Evolutionary conservation across 2,797 vertebrate genomes (phyloP), one percentile per base, ranked within the genome.

Genomic region (Psittacula echo): DNA sequence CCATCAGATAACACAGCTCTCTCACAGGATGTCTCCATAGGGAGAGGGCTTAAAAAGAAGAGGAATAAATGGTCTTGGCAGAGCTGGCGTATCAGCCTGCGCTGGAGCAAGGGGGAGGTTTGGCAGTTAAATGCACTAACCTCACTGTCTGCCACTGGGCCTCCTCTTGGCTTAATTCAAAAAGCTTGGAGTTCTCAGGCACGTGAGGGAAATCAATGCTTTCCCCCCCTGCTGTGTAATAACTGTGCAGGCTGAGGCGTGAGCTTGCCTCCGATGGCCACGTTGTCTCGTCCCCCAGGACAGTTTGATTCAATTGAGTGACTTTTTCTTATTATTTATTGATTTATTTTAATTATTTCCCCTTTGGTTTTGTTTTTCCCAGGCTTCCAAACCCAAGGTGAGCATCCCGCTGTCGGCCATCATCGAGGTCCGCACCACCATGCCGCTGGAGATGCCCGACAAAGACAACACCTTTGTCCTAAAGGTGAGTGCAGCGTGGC

Each of bases 361-460:
- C 75, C 37, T 30, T 24, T 41, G 67, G 17, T 47, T 4, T 24
- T 27, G 41, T 24, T 82, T n/a, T 85, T 53, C 74, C 48, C 94
- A 99, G 99, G 99, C 99, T 32, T 99, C 99, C 81, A 99, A 99
- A 96, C 98, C 99, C 72, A 99, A 99, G 97, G 99, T 99, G 92
- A 99, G 98, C 97, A 98, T 99, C 97, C 99, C 99, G 0, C 98
- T 99, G 50, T 98, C 99, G 0, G 99, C 99, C 91, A 99, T 99
- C 65, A 98, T 99, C 39, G 99, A 99, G 98, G 99, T 99, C 83
- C 98, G 99, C 94, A 99, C 99, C 93, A 99, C 99, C 75, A 99
- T 99, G 99, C 99, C 99, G 0, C 97, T 99, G 97, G 99, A 99
- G 98, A 99, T 99, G 99, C 99, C 99, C 0, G 99, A 99, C 98